A percentile compares a stretch with the other conserved stretches of the same genome.
These are phyloP conservation scores for Sebastolobus altivelis DNA, from an alignment of 2,797 vertebrate genomes.

Conservation along the genomic window DNA sequence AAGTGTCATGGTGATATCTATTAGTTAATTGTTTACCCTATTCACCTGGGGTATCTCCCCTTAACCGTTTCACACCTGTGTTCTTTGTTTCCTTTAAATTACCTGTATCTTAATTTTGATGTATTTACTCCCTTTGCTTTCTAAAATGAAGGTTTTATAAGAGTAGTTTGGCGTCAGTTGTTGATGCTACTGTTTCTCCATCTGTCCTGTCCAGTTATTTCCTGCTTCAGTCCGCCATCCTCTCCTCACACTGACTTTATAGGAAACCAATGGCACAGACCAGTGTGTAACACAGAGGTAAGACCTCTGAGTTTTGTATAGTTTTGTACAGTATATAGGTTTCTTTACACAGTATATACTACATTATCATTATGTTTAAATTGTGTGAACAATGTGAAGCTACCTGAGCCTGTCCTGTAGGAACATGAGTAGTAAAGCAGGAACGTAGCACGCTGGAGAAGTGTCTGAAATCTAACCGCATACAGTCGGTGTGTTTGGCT, in stretches of 20 bases:
- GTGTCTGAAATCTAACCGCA: slow-evolving; percentile 40
- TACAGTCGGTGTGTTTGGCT: slow-evolving; percentile 24
- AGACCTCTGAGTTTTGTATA: slow-evolving; percentile 61
- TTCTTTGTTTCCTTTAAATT: neutral
- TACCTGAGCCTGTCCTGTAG: slow-evolving; percentile 47
- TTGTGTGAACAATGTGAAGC: slow-evolving; percentile 48
- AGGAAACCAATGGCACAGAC: slow-evolving; percentile 45
- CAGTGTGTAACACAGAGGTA: slow-evolving; percentile 39
- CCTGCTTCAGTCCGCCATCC: neutral
- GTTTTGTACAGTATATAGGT: slow-evolving; percentile 75
- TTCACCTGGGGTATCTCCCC: neutral
- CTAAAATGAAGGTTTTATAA: slow-evolving; percentile 21
- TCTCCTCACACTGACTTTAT: slow-evolving; percentile 23
- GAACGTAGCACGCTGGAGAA: slow-evolving; percentile 49
- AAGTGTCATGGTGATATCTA: too few species aligned
- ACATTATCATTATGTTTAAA: slow-evolving; percentile 46
- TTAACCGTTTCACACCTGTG: neutral
- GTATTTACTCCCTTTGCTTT: slow-evolving; percentile 10
- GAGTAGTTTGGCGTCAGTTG: slow-evolving; percentile 13
- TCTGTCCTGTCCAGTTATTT: slow-evolving; percentile 29
- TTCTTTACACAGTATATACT: slow-evolving; percentile 67
- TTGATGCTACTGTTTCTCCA: slow-evolving; percentile 20
- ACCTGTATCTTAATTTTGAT: slow-evolving; percentile 22
- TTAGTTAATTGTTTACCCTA: neutral
- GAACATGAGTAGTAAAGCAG: slow-evolving; percentile 53